These are phyloP conservation scores for Cryptoprocta ferox DNA, from an alignment of 2,797 vertebrate genomes.

Conservation along the genomic window DNA sequence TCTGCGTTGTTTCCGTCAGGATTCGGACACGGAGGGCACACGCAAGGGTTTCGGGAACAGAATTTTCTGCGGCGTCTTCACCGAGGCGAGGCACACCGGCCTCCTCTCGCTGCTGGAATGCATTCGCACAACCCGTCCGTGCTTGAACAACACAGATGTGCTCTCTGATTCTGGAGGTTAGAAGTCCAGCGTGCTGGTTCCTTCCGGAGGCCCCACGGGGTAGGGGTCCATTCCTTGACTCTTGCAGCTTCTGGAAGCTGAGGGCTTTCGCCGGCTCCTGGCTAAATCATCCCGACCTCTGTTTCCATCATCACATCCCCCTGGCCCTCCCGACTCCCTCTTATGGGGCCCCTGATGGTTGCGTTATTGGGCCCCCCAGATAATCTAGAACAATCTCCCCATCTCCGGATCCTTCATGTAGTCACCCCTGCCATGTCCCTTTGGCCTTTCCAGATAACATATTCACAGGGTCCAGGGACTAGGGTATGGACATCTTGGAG, in stretches of 20 bases:
- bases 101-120: neutral
- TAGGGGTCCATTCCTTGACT: neutral
- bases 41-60: neutral
- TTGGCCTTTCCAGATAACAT: neutral
- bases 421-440: neutral
- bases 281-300: fast-evolving
- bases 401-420: neutral
- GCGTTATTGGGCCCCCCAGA: too few relatives aligned
- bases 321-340: neutral
- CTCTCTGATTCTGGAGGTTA: neutral
- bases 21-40: neutral
- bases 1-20: neutral
- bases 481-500: neutral
- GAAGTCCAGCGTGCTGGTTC: neutral
- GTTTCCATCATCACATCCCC: too few relatives aligned
- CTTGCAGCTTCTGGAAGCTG: neutral
- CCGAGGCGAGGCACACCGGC: fast-evolving
- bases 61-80: neutral
- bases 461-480: fast-evolving
- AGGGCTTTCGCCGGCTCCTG: neutral
- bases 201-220: neutral
- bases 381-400: neutral
- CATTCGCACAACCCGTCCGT: fast-evolving
- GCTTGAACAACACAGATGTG: neutral
- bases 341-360: neutral